Base-by-base conservation (phyloP, 2,888 invertebrate species). In the Drosophila mettleri region DNA sequence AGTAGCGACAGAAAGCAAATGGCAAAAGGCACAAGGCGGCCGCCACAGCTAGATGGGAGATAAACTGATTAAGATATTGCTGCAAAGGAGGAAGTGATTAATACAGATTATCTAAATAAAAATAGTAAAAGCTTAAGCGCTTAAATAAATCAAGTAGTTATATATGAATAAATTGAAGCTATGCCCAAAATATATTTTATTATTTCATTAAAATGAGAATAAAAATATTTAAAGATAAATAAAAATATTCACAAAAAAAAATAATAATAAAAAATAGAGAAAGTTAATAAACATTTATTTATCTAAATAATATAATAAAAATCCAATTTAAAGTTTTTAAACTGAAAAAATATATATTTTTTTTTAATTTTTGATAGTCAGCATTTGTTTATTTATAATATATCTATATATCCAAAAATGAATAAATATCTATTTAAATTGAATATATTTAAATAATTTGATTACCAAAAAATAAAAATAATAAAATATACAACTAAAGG, bases 21-120 rank as follows among this genome's bases (percentile, higher is more conserved):
- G n/a, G 22, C 18, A 9, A 38, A 18, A 10, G 18, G 38, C 74
- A 67, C 63, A 65, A 70, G 70, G 36, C 66, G 53, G 29, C 57
- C 27, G 57, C 38, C 16, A 7, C 29, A 31, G 38, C 38, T 29
- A 33, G n/a, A 66, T 52, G 70, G n/a, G 31, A 67, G 62, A 71
- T 74, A 59, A 66, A 55, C 33, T 61, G 67, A 74, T 67, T 62
- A 66, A 75, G 71, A 75, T 59, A 41, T 29, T 14, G 18, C n/a
- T 22, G 29, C 39, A 31, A n/a, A 49, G n/a, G 46, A 71, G 71
- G 67, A 75, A 74, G 31, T 60, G 24, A 45, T 63, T 63, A 60
- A 75, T 74, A 46, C 22, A 67, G 46, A 6, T 34, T 27, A 27
- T 45, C 46, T 6, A 39, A 29, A 67, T 58, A 46, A 12, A 52